These are phyloP conservation scores for Andrena fulva DNA, from an alignment of 2,888 invertebrate species.

Conservation along the genomic window DNA sequence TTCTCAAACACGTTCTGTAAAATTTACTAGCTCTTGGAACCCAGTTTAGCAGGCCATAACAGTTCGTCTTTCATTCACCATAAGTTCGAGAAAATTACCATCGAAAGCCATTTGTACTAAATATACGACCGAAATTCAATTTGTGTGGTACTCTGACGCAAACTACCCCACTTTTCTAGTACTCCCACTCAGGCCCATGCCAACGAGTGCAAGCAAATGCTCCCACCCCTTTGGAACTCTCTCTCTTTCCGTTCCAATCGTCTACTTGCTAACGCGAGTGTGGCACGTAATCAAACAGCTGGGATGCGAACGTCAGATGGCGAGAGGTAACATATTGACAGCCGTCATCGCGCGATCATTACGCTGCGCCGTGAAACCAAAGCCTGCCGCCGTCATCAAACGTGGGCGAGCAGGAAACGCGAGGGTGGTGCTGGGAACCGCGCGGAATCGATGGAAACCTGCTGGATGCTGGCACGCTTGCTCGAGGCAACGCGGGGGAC, in stretches of 20 bases:
- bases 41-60: background rate
- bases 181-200: background rate
- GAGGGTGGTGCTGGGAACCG: conserved; percentile 30
- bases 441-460: conserved; percentile 50
- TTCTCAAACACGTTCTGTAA: too few species aligned
- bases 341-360: conserved; percentile 77
- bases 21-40: too few species aligned
- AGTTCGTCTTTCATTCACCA: background rate
- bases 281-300: conserved; percentile 76
- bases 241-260: conserved; percentile 18
- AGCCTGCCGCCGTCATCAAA: conserved; percentile 29
- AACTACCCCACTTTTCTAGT: background rate
- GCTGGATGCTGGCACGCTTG: conserved; percentile 53
- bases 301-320: conserved; percentile 35
- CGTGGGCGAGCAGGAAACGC: conserved; percentile 12
- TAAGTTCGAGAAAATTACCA: background rate
- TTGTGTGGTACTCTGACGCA: background rate
- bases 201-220: background rate
- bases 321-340: conserved; percentile 72
- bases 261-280: conserved; percentile 58
- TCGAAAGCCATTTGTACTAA: background rate
- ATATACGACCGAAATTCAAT: background rate
- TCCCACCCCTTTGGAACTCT: background rate
- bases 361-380: conserved; percentile 53
- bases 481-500: conserved; percentile 67